phyloP scores from a whole-genome alignment of 2,113 vertebrate genomes.

The Raja brachyura region DNA sequence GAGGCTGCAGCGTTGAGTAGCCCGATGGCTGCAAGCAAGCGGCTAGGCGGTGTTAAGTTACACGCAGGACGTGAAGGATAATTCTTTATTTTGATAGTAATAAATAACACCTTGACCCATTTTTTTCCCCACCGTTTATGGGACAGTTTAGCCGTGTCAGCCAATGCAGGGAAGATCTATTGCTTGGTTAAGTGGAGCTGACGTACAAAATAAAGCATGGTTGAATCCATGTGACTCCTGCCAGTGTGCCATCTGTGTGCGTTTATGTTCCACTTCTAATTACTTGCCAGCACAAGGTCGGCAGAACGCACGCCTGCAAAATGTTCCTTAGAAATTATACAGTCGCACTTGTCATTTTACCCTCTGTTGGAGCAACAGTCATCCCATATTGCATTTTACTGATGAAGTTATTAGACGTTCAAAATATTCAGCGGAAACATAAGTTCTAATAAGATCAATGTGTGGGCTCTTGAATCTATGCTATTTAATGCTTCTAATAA shows the following conservation, averaged over 20 bases:
- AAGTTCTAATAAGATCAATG: slow-evolving; percentile 22
- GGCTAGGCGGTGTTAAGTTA: background rate
- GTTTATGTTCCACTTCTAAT: slow-evolving; percentile 12
- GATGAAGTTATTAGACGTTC: slow-evolving; percentile 5
- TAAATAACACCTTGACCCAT: slow-evolving; percentile 12
- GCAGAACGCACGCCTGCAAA: background rate
- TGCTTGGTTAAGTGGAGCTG: slow-evolving; percentile 21
- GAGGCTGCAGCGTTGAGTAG: no score
- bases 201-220: slow-evolving; percentile 16
- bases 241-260: slow-evolving; percentile 16
- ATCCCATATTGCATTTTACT: background rate
- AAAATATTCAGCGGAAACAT: slow-evolving; percentile 21
- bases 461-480: background rate
- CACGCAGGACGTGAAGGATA: background rate
- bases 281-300: slow-evolving; percentile 13
- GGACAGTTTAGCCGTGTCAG: slow-evolving; percentile 4
- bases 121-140: background rate
- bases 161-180: background rate
- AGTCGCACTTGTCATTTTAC: background rate
- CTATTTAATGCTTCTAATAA: slow-evolving; percentile 21
- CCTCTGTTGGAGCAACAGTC: background rate
- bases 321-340: background rate
- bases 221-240: slow-evolving; percentile 1
- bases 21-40: no score
- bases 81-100: slow-evolving; percentile 26